A percentile compares a stretch with the other conserved stretches of the same genome.
phyloP scores from a whole-genome alignment of 2,888 invertebrate species.

The Galeopsomyia nigrocyanea region DNA sequence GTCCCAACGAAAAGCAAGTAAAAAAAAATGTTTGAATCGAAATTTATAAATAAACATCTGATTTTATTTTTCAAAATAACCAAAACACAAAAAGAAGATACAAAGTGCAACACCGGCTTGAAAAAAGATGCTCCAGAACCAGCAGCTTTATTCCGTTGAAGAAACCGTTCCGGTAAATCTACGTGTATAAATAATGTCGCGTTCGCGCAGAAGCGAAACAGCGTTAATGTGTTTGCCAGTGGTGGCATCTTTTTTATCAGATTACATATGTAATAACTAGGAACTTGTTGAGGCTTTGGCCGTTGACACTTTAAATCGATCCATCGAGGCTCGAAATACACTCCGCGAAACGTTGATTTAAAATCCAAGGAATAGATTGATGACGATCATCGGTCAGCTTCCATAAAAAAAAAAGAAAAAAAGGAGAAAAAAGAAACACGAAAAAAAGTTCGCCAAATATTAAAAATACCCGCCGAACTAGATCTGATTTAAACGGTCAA shows the following conservation, averaged over 20 bases:
- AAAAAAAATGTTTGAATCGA: too few relatives aligned
- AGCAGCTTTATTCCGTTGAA: conserved; percentile 27
- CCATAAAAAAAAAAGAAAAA: not conserved
- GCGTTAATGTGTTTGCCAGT: conserved; percentile 12
- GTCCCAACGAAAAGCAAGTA: too few relatives aligned
- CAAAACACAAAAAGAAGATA: too few relatives aligned
- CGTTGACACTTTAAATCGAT: not conserved
- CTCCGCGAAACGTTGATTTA: too few relatives aligned
- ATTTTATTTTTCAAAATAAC: too few relatives aligned
- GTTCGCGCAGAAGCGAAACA: conserved; percentile 17
- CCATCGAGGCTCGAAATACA: not conserved
- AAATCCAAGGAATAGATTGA: not conserved
- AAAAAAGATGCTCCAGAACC: too few relatives aligned
- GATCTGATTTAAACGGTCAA: conserved; percentile 30
- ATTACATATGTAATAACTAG: conserved; percentile 57
- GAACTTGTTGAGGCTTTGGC: conserved; percentile 62
- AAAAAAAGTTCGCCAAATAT: not conserved
- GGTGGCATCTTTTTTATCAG: conserved; percentile 35
- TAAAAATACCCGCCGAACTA: conserved; percentile 30
- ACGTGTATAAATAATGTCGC: conserved; percentile 36
- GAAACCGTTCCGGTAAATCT: conserved; percentile 44
- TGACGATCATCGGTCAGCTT: not conserved
- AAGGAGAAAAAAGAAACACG: not conserved
- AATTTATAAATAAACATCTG: too few relatives aligned
- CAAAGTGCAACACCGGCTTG: too few relatives aligned